Evolutionary conservation across 2,113 vertebrate genomes (phyloP), one percentile per base, ranked within the genome.

Genomic region (Poecilia latipinna): DNA sequence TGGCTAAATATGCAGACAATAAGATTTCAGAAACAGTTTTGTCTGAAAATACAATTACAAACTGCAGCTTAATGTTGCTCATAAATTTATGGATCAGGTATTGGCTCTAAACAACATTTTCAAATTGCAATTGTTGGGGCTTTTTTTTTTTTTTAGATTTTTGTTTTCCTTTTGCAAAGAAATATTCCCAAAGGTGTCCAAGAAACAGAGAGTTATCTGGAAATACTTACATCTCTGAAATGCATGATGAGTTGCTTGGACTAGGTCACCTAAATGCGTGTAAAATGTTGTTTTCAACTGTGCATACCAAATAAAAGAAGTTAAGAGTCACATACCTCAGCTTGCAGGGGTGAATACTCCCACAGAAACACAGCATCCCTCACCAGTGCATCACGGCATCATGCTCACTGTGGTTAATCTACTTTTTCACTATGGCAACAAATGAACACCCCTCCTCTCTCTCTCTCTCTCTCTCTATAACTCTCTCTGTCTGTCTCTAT

Each of bases 351-450:
- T 87, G 87, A 70, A 67, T 78, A 61, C 39, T 86, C 65, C 68
- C 61, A 68, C 70, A 88, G 87, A 88, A 86, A 65, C 70, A 33
- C 73, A 82, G 86, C 88, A 88, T 87, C 82, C 77, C 78, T 87
- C 80, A 82, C 19, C 54, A 71, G 64, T 91, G 77, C 81, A 82
- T 90, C 88, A 86, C 61, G 33, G 88, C 88, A 82, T 86, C 90
- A 69, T 79, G 79, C 77, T 85, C 65, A 19, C 80, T 31, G 79
- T 76, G 85, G 77, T 74, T 91, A 88, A 91, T 93, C 91, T 90
- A 93, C 92, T 91, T 93, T 90, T 88, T 92, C 91, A 91, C 89
- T 91, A 90, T 91, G 87, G 88, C 87, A 93, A 93, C 91, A 88
- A 87, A 91, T 90, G 82, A 86, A 77, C 79, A 71, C 72, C 64